Conservation (phyloP, 92 coral and sea anemone species). For the Epizoanthus ramosus region DNA sequence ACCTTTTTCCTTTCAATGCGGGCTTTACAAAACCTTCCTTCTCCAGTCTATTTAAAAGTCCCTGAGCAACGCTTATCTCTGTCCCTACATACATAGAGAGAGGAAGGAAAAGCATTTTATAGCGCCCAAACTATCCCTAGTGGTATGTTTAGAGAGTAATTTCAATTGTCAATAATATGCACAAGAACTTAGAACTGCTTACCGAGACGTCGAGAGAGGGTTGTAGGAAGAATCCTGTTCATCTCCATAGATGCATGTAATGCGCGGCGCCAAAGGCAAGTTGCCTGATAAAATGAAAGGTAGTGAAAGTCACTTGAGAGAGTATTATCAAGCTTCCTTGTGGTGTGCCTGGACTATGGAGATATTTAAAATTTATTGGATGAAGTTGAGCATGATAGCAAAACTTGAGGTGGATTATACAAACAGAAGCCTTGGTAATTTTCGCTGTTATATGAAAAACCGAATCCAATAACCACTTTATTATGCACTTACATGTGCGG, state of each 20-base stretch:
- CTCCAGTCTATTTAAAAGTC: constrained; percentile 83
- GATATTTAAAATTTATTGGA: too few species aligned
- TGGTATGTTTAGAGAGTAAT: background rate
- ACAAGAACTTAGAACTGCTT: constrained; percentile 14
- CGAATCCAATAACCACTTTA: too few species aligned
- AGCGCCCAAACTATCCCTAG: background rate
- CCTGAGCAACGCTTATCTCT: constrained; percentile 90
- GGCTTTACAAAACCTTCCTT: constrained; percentile 89
- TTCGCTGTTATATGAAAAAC: too few species aligned
- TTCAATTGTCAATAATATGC: background rate
- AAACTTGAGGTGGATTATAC: too few species aligned
- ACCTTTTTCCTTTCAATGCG: constrained; percentile 94
- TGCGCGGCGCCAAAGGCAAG: constrained; percentile 94
- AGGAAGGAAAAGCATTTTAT: background rate
- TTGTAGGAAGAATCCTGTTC: constrained; percentile 90
- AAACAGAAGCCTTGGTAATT: too few species aligned
- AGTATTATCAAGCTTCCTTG: too few species aligned
- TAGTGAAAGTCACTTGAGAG: background rate
- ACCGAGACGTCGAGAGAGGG: constrained; percentile 88
- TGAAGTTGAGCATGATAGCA: background rate
- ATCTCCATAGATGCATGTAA: constrained; percentile 85
- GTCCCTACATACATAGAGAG: constrained; percentile 54
- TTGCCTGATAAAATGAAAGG: constrained; percentile 59
- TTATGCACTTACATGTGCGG: too few species aligned
- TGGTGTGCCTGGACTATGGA: too few species aligned